Percentiles rank a stretch among this genome's conserved stretches.
These are phyloP conservation scores for Agrypnia vestita DNA, from an alignment of 1,140 invertebrate genomes.

Conservation along the genomic window DNA sequence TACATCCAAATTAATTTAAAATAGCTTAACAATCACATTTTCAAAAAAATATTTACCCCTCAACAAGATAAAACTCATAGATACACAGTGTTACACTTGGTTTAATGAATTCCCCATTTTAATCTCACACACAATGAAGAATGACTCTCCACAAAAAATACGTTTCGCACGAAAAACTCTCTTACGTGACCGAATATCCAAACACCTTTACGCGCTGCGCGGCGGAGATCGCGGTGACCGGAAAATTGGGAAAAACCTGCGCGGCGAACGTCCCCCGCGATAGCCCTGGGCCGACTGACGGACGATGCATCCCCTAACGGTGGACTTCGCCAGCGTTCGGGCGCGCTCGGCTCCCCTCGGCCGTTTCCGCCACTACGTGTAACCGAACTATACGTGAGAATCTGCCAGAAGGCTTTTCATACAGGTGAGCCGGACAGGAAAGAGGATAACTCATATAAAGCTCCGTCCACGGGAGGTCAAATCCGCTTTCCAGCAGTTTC, in stretches of 20 bases:
- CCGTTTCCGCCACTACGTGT: conserved; percentile 8
- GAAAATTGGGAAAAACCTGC: conserved; percentile 11
- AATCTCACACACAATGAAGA: conserved; percentile 21
- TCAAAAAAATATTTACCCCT: conserved; percentile 7
- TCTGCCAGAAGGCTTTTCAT: conserved; percentile 46
- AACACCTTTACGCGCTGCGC: conserved; percentile 14
- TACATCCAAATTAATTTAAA: no score
- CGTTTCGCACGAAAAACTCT: conserved; percentile 22
- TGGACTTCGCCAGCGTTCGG: conserved; percentile 39
- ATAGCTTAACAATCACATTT: no score
- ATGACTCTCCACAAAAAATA: conserved; percentile 35
- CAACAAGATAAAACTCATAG: neutral
- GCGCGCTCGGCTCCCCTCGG: conserved; percentile 45
- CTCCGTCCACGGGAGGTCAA: neutral
- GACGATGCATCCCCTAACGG: conserved; percentile 33
- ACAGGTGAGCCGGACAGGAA: conserved; percentile 53
- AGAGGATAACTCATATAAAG: conserved; percentile 51
- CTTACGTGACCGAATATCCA: conserved; percentile 32
- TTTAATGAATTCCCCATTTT: neutral
- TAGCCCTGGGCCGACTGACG: conserved; percentile 55
- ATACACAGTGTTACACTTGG: conserved; percentile 10
- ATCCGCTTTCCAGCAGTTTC: neutral
- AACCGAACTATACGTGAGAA: conserved; percentile 45
- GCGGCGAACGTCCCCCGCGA: conserved; percentile 22
- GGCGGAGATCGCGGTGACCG: conserved; percentile 40